phyloP scores from a whole-genome alignment of 2,888 invertebrate species.

The Trichopoda pennipes region DNA sequence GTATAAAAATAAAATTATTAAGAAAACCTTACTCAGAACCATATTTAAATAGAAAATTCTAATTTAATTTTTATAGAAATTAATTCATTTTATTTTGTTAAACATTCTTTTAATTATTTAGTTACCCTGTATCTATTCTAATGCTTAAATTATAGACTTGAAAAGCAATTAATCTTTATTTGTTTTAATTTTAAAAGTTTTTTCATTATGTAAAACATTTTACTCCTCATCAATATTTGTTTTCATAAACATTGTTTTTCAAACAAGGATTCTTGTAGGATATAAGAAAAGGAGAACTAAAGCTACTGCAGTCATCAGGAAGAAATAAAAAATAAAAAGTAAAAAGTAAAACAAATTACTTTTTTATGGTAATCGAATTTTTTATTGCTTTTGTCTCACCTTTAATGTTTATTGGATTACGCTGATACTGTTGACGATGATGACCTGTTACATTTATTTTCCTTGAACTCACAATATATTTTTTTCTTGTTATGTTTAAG shows the following conservation, averaged over 20 bases:
- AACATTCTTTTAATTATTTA: neutral
- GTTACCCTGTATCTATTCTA: too few species aligned
- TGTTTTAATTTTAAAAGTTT: constrained; percentile 61
- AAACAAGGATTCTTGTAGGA: constrained; percentile 11
- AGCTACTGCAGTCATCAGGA: constrained; percentile 1
- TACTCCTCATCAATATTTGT: constrained; percentile 15
- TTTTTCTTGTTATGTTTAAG: neutral
- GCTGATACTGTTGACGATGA: constrained; percentile 45
- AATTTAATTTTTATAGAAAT: too few species aligned
- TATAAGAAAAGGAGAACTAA: neutral
- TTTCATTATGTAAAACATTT: constrained; percentile 10
- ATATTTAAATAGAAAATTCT: too few species aligned
- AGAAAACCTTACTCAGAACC: too few species aligned
- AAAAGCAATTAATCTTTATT: constrained; percentile 67
- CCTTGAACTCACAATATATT: neutral
- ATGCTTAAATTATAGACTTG: constrained; percentile 13
- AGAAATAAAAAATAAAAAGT: neutral
- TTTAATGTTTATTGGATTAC: constrained; percentile 70
- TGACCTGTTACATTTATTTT: constrained; percentile 61
- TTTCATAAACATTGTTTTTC: constrained; percentile 18
- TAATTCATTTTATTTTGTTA: neutral
- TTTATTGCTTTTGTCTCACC: constrained; percentile 73
- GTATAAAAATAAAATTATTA: too few species aligned
- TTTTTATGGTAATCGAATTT: constrained; percentile 79
- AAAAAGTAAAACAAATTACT: constrained; percentile 75